Base-by-base conservation (phyloP, 2,888 invertebrate species). In the Dugesia japonica region DNA sequence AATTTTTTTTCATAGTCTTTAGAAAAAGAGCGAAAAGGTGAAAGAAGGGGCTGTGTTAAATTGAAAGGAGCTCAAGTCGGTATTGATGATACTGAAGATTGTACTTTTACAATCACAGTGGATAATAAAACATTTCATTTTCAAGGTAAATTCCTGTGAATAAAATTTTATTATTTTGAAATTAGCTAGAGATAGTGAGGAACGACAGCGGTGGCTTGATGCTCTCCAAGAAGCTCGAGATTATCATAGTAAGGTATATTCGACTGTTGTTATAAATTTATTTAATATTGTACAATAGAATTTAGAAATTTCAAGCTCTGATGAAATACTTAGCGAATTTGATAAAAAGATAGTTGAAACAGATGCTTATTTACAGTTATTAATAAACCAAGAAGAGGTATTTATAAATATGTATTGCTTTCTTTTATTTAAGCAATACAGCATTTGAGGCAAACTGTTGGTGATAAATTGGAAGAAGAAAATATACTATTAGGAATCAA, bases 61-160 rank as follows among this genome's bases (percentile, higher is more conserved):
- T 87, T 98, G 71, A 90, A 93, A 82, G 94, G 94, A 73, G 97
- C 98, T 0, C 90, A 97, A 71, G 92, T 99, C 82, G 98, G 98
- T 73, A 98, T 99, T 81, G 97, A 98, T 83, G 94, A 95, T 84
- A 95, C 97, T 85, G 97, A 98, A 85, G 87, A 88, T 81, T 93
- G 94, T 83, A 95, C 95, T 1, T 99, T 98, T 86, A 98, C 97
- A 73, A 93, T 98, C 82, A 95, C 94, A 20, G 95, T 95, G 74
- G 98, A 98, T 86, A 92, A 94, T 81, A 99, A 98, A 86, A 94
- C 94, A 17, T 98, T 98, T 86, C 98, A 98, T 86, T 94, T 98
- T 85, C 97, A 98, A 88, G 87, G 86, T 77, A 26, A 77, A 56
- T 7, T 31, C 31, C 17, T 38, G n/a, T n/a, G 73, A 31, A 13